A percentile compares a stretch with the other conserved stretches of the same genome.
These are phyloP conservation scores for Chrysemys picta DNA, from an alignment of 2,113 vertebrate genomes.

Conservation along the genomic window DNA sequence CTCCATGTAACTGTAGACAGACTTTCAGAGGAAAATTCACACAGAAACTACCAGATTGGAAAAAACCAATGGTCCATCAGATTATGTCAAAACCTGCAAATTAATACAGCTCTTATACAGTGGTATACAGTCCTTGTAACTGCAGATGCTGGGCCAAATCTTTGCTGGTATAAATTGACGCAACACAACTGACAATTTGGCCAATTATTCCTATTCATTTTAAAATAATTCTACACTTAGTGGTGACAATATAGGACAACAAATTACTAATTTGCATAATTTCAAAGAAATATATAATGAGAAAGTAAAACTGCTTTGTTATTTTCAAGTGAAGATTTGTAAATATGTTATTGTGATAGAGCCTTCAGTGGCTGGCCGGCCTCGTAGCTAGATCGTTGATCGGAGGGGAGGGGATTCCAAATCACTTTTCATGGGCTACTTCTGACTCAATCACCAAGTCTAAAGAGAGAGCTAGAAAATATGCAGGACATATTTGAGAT, in stretches of 20 bases:
- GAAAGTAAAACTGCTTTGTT: not conserved
- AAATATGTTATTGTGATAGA: not conserved
- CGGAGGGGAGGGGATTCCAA: no score
- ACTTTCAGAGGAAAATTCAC: not conserved
- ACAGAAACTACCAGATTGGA: not conserved
- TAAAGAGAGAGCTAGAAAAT: not conserved
- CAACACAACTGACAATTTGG: not conserved
- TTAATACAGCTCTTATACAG: no score
- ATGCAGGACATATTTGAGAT: not conserved
- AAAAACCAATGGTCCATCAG: not conserved
- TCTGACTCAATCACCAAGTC: no score
- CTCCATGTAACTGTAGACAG: not conserved
- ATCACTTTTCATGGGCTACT: no score
- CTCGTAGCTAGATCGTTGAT: no score
- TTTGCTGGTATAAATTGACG: not conserved
- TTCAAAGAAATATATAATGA: not conserved
- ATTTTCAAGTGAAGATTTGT: not conserved
- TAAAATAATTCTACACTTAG: not conserved
- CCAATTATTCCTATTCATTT: not conserved
- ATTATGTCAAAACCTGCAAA: not conserved
- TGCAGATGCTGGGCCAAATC: not conserved
- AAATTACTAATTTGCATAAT: not conserved
- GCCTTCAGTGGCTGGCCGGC: no score
- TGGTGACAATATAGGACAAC: fast-evolving
- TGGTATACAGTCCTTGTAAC: no score